Evolutionary conservation across 2,797 vertebrate genomes (phyloP), one percentile per base, ranked within the genome.

Genomic region (Phoeniculus purpureus): DNA sequence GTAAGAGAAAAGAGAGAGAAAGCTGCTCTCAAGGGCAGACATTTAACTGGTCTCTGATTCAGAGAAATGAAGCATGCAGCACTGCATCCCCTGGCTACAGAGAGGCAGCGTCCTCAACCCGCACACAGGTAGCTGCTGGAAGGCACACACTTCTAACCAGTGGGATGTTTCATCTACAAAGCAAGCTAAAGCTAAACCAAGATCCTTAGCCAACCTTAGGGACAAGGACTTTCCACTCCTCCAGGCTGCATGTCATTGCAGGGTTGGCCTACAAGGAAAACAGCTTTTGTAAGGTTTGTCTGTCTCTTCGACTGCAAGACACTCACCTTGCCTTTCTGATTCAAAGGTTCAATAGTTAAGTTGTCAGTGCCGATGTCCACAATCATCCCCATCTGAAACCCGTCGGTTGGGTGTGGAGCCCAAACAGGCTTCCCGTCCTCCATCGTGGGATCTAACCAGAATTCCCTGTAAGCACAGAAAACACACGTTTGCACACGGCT

Each of bases 341-440:
- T 98, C 71, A 99, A 97, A 22, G 99, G 98, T 51, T 99, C 98
- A 79, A 99, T 99, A 92, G 98, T 98, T 94, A 99, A 97, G 87
- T 98, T 98, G 97, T 99, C 98, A 2, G 98, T 96, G 6, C 99
- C 99, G 52, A 99, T 99, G 96, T 99, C 99, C 93, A 99, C 98
- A n/a, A 99, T 99, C 56, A 97, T 98, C 31, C 99, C 99, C 98
- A 99, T 98, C 97, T 99, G 99, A 98, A 99, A 99, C 29, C 99
- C 99, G 91, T 99, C 99, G 17, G 97, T 94, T 21, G 98, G 98
- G 97, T 99, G 99, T 15, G 99, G 99, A 23, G 99, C 99, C 99
- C 99, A 99, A 90, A 99, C 99, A 6, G 99, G 98, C 98, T 99
- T 99, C 96, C 99, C 99, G 4, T 99, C 99, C 95, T 99, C 99